Evolutionary conservation across 2,797 vertebrate species (phyloP).

Genomic region (Labeo calbasu): DNA sequence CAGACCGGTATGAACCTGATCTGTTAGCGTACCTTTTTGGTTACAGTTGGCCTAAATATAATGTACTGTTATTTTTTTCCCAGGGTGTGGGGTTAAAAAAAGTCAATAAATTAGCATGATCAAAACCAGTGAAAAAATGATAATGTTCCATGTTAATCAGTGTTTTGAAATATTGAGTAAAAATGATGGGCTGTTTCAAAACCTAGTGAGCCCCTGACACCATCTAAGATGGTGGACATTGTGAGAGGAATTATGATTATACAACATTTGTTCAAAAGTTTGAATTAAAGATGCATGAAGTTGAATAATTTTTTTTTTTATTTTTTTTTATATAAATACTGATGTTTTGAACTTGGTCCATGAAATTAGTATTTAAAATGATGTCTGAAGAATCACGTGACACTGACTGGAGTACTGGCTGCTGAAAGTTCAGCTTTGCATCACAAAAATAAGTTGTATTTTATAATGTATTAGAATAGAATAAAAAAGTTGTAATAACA

Average conservation of each 20-base stretch:
- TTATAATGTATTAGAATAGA: neutral
- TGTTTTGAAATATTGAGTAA: neutral
- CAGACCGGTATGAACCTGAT: neutral
- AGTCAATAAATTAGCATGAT: neutral
- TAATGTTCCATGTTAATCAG: neutral
- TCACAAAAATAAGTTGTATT: neutral
- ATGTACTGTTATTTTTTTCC: neutral
- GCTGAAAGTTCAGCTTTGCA: neutral
- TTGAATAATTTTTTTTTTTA: neutral
- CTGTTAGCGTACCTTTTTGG: neutral
- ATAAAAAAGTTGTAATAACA: neutral
- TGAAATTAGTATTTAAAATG: neutral
- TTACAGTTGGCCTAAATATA: neutral
- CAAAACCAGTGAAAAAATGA: neutral
- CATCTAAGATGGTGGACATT: neutral
- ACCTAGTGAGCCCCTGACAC: neutral
- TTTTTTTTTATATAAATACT: neutral
- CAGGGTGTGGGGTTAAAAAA: neutral
- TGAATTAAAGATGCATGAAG: neutral
- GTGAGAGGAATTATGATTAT: neutral
- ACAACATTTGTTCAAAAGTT: neutral
- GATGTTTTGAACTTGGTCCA: neutral
- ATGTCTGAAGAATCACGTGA: neutral
- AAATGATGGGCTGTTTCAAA: neutral
- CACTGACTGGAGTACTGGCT: neutral